Evolutionary conservation across 2,113 vertebrate species (phyloP).

Genomic region (Phodopus roborovskii): DNA sequence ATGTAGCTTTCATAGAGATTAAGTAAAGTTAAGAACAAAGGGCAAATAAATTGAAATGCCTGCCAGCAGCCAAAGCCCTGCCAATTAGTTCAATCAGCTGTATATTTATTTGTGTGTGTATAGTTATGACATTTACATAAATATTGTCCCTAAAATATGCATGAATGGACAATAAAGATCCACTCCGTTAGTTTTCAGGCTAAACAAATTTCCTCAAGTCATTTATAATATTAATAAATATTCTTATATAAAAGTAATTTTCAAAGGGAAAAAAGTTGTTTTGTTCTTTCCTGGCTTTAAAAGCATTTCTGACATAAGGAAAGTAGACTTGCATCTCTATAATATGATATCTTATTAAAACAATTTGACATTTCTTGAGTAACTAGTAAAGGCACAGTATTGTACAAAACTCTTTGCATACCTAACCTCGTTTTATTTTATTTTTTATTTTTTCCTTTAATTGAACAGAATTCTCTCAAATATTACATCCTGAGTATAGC

Average conservation of each 20-base stretch:
- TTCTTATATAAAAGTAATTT: constrained; percentile 1
- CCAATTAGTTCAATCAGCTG: not conserved
- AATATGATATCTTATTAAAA: not conserved
- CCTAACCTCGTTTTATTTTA: not conserved
- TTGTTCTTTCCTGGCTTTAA: not conserved
- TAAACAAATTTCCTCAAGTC: constrained; percentile 35
- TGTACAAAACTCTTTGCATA: not conserved
- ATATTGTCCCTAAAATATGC: not conserved
- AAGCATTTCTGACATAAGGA: not conserved
- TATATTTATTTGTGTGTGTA: not conserved
- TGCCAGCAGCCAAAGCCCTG: not conserved
- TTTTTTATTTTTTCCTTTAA: not conserved
- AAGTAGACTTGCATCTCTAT: not conserved
- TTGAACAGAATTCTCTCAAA: not conserved
- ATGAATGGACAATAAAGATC: not conserved
- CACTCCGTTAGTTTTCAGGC: not conserved
- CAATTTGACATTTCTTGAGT: not conserved
- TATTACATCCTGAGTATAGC: too few species aligned
- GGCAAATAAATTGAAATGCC: not conserved
- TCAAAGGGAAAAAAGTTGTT: not conserved
- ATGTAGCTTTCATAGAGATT: constrained; percentile 12
- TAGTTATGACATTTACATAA: not conserved
- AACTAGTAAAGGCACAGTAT: not conserved
- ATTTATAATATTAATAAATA: not conserved
- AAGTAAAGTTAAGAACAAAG: constrained; percentile 8